Evolutionary conservation across 2,888 invertebrate species (phyloP), one percentile per base, ranked within the genome.

Genomic region (Aphidoletes aphidimyza): DNA sequence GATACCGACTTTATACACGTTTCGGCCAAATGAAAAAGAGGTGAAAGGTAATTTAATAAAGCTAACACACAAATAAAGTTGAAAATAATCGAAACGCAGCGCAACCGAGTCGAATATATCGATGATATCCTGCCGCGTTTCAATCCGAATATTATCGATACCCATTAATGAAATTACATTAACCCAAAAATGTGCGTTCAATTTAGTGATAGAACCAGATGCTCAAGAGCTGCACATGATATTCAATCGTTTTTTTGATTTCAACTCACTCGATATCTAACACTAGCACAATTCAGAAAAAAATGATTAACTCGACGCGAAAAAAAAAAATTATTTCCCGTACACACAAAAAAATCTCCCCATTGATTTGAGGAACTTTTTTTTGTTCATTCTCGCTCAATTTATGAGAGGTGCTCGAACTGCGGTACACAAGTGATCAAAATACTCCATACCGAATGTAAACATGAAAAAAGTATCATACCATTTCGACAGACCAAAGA

Each of bases 191-290:
- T 37, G 19, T n/a, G 81, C 81, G 69, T 69, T 30, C 69, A 30
- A 69, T 69, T 69, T 69, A 69, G n/a, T n/a, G n/a, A n/a, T n/a
- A n/a, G 8, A 81, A 81, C 81, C 81, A 81, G 81, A 81, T 81
- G 81, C 81, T 81, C 37, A n/a, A 81, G n/a, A n/a, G n/a, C n/a
- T n/a, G 81, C 37, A 81, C 81, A 37, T 37, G 37, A 26, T 47
- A 47, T 47, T 11, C 47, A 47, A 47, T 47, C 6, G 47, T 47
- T 9, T 26, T n/a, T 54, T 69, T 81, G 39, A 54, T 17, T 81
- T 37, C 37, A 8, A n/a, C 11, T 81, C 81, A 22, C 22, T 34
- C 36, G 30, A 36, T 81, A 36, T 81, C 81, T 81, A n/a, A 37
- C 17, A 34, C n/a, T 17, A 3, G 49, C n/a, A 14, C 14, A 69